Percentiles rank a stretch among this genome's conserved stretches.
These are phyloP conservation scores for Bos taurus DNA, from an alignment of 2,113 vertebrate genomes.

Conservation along the genomic window ARS-UCD2.0 NC_037345.1:48513501-48514000, in stretches of 20 bases:
- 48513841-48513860: too few relatives aligned
- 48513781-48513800: too few relatives aligned
- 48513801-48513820: too few relatives aligned
- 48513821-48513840: too few relatives aligned
- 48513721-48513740: background rate
- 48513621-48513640: background rate
- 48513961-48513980: background rate
- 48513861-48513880: too few relatives aligned
- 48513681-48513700: background rate
- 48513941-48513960: background rate
- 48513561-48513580: background rate
- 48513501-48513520: background rate
- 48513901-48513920: too few relatives aligned
- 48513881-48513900: too few relatives aligned
- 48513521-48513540: background rate
- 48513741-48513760: background rate
- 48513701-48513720: background rate
- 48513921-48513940: too few relatives aligned
- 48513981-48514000: background rate
- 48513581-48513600: background rate
- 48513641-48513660: background rate
- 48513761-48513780: too few relatives aligned
- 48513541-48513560: background rate
- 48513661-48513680: background rate
- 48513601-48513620: background rate